Conservation (phyloP, 1,140 invertebrate genomes). For the Neuroterus valhalla region DNA sequence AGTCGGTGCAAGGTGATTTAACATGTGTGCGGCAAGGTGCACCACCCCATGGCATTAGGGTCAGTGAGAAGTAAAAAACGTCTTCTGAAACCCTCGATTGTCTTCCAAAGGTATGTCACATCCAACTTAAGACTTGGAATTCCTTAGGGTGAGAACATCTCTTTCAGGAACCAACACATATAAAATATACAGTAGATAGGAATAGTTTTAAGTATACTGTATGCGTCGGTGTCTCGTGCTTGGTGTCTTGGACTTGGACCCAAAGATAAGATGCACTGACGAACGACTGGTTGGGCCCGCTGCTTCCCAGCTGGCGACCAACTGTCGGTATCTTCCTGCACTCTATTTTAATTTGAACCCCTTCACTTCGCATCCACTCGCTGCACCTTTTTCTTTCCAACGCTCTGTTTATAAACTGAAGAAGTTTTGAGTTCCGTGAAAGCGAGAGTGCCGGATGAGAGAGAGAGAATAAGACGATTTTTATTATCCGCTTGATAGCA, state of each 20-base stretch:
- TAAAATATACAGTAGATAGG: too few species aligned
- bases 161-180: too few species aligned
- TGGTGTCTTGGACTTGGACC: slow-evolving; percentile 8
- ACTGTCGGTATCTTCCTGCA: slow-evolving; percentile 30
- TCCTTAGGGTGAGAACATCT: too few species aligned
- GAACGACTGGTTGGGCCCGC: slow-evolving; percentile 5
- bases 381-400: slow-evolving; percentile 20
- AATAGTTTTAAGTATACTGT: too few species aligned
- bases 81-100: not conserved
- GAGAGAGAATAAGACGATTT: slow-evolving; percentile 2
- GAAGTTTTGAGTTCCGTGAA: not conserved
- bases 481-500: slow-evolving; percentile 26
- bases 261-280: slow-evolving; percentile 12
- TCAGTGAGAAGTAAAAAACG: not conserved
- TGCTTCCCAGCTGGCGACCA: slow-evolving; percentile 36
- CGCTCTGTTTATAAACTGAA: not conserved
- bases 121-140: not conserved
- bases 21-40: not conserved
- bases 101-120: not conserved
- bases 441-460: slow-evolving; percentile 16
- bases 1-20: not conserved
- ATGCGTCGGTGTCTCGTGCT: not conserved
- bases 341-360: slow-evolving; percentile 31
- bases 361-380: slow-evolving; percentile 13
- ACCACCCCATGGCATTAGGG: too few species aligned